Evolutionary conservation across 1,140 invertebrate species (phyloP), one percentile per base, ranked within the genome.

Genomic region (Sarcophaga bullata): DNA sequence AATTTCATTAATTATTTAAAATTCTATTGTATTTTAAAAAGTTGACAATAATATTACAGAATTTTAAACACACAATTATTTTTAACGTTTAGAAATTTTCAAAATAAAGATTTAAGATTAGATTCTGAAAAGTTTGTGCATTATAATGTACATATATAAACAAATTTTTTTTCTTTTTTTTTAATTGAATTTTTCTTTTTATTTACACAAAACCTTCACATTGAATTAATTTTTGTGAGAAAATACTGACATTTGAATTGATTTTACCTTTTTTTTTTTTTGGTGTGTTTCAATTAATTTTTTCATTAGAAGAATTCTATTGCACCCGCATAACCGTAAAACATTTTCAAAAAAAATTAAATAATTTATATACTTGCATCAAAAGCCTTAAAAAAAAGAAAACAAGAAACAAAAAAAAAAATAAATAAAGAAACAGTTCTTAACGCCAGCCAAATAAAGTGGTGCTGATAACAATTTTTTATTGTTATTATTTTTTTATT

Each of bases 211-310:
- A 58, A 58, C 54, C 54, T 58, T 58, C 11, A 58, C 54, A 58
- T 58, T 58, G 54, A 13, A 48, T 75, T 7, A n/a, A 75, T 48
- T n/a, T 72, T 7, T 72, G 25, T 48, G 47, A 37, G n/a, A 48
- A 76, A 13, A 76, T 46, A 49, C 46, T 76, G 73, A 76, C 73
- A 76, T n/a, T 76, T 76, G 73, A 76, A 47, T 76, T 76, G 47
- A 62, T 62, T 13, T 62, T 10, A n/a, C 1, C 0, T n/a, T n/a
- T 15, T 62, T 15, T 62, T 62, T 8, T 62, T 7, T 15, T 62
- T 13, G 19, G 6, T 6, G 6, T 62, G n/a, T 62, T 62, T 72
- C 4, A n/a, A n/a, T 62, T 62, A n/a, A n/a, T 15, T 62, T 13
- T 13, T 62, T 62, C 13, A 0, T 15, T n/a, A 62, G 13, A n/a